phyloP scores from a whole-genome alignment of 2,797 vertebrate species.

The Lagorchestes hirsutus region DNA sequence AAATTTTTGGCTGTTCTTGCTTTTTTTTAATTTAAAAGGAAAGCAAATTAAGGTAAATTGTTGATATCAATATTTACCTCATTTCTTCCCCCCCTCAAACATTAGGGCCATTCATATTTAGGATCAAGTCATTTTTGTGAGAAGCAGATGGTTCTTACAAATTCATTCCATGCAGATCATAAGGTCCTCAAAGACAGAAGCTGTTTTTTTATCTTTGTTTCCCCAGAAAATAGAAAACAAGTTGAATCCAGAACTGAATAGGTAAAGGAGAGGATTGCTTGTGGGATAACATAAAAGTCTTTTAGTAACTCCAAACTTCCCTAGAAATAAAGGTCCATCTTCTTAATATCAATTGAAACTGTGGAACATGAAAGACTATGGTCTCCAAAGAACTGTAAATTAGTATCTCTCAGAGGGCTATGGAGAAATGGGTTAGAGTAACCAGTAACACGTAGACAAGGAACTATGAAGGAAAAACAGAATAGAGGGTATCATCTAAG shows the following conservation, averaged over 20 bases:
- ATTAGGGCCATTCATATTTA: neutral
- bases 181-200: neutral
- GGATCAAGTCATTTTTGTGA: neutral
- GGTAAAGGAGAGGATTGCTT: neutral
- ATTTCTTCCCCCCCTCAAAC: neutral
- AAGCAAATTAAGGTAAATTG: neutral
- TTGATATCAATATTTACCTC: neutral
- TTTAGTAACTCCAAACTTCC: neutral
- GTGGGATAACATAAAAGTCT: neutral
- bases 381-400: neutral
- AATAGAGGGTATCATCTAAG: neutral
- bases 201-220: neutral
- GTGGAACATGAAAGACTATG: neutral
- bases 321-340: neutral
- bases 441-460: neutral
- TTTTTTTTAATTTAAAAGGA: too few species aligned
- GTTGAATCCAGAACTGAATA: neutral
- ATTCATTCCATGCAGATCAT: neutral
- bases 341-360: neutral
- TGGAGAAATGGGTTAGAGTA: neutral
- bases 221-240: neutral
- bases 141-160: neutral
- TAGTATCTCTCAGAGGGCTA: neutral
- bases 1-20: too few species aligned
- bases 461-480: neutral